Evolutionary conservation across 2,113 vertebrate genomes (phyloP).

Genomic region (Nymphicus hollandicus): DNA sequence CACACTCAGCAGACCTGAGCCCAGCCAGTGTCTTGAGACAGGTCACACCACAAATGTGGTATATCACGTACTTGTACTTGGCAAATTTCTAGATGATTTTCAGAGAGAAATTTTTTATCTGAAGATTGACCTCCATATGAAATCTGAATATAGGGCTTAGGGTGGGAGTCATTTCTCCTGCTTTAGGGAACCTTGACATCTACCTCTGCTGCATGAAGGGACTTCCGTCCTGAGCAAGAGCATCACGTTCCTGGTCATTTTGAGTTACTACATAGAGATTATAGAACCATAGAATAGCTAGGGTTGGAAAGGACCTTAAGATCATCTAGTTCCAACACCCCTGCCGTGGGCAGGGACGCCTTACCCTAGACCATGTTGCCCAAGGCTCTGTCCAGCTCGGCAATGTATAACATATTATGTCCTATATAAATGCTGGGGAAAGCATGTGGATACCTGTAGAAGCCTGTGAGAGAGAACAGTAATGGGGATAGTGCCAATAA

Average conservation of each 20-base stretch:
- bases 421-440: background rate
- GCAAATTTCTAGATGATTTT: background rate
- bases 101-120: background rate
- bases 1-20: background rate
- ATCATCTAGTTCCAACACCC: background rate
- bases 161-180: background rate
- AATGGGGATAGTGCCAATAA: background rate
- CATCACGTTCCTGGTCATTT: background rate
- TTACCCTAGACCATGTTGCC: background rate
- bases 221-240: background rate
- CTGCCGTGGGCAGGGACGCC: background rate
- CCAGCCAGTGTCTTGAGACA: background rate
- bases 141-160: background rate
- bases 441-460: background rate
- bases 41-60: background rate
- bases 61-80: rapidly evolving
- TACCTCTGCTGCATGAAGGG: background rate
- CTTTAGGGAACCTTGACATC: background rate
- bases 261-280: background rate
- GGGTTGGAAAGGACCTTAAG: background rate
- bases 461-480: background rate
- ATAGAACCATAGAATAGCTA: background rate
- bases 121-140: background rate
- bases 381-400: background rate
- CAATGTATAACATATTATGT: background rate